Conservation (phyloP, 2,113 vertebrate species). For the Vireo altiloquus region DNA sequence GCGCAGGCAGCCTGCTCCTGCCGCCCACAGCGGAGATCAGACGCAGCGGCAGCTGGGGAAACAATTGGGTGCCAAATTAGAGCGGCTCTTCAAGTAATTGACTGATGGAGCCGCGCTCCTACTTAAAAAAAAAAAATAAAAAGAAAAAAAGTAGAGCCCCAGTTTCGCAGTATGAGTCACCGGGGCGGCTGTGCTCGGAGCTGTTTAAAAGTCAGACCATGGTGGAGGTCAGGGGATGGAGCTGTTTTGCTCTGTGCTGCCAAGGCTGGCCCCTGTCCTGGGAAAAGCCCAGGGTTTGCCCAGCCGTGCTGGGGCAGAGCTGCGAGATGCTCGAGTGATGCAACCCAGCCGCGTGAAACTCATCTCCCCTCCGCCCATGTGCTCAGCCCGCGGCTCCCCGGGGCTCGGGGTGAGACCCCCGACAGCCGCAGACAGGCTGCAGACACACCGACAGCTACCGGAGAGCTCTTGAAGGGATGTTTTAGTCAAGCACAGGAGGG, state of each 20-base stretch:
- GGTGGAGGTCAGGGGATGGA: neutral
- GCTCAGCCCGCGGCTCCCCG: neutral
- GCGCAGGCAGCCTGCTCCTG: conserved; percentile 55
- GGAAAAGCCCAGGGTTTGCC: neutral
- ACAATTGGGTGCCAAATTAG: conserved; percentile 68
- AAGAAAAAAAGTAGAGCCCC: neutral
- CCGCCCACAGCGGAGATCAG: conserved; percentile 9
- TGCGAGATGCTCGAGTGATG: neutral
- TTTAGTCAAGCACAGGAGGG: neutral
- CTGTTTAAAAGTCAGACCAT: conserved; percentile 1
- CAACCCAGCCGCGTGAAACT: neutral
- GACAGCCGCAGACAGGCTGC: neutral
- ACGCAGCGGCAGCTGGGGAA: conserved; percentile 67
- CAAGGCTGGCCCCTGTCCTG: neutral
- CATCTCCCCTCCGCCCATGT: accelerated
- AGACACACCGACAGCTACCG: neutral
- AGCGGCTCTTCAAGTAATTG: conserved; percentile 44
- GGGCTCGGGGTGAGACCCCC: neutral
- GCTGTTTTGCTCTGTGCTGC: neutral
- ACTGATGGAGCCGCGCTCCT: conserved; percentile 31
- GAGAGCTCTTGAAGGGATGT: neutral
- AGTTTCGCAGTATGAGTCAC: conserved; percentile 21
- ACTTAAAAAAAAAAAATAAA: neutral
- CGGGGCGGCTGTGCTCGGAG: neutral
- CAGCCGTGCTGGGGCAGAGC: accelerated